These are phyloP conservation scores for Tetragonula clypearis DNA, from an alignment of 1,140 invertebrate genomes.

Conservation along the genomic window DNA sequence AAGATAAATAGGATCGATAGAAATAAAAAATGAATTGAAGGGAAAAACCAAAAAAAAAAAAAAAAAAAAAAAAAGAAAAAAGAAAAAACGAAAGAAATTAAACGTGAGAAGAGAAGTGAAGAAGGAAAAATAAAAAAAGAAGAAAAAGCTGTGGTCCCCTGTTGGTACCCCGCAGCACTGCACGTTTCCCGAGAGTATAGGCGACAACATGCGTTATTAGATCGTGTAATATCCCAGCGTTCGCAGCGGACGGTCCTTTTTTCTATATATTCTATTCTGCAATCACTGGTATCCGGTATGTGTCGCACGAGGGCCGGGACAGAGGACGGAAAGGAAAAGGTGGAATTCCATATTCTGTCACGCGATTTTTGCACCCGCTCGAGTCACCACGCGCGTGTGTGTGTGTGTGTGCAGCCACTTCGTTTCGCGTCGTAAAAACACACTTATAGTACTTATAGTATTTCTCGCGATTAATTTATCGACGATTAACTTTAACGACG, in stretches of 20 bases:
- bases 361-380: conserved; percentile 45
- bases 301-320: conserved; percentile 39
- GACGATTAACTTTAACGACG: conserved; percentile 48
- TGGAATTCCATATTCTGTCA: conserved; percentile 27
- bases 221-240: conserved; percentile 49
- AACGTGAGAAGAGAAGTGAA: not conserved
- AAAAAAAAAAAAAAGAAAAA: conserved; percentile 13
- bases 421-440: conserved; percentile 52
- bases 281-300: conserved; percentile 36
- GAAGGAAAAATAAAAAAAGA: not conserved
- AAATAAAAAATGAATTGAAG: not conserved
- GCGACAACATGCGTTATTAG: conserved; percentile 26
- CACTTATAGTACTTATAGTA: conserved; percentile 76
- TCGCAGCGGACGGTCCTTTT: conserved; percentile 30
- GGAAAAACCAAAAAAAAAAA: not conserved
- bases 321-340: conserved; percentile 42
- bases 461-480: conserved; percentile 77
- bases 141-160: conserved; percentile 19
- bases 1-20: not conserved
- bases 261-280: conserved; percentile 30
- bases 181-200: not conserved
- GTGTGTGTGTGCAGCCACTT: conserved; percentile 45
- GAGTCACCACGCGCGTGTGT: conserved; percentile 24
- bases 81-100: not conserved
- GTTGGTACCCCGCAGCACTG: conserved; percentile 11